Base-by-base conservation (phyloP, 53 echinoderm and acorn worm species). In the Antedon mediterranea region DNA sequence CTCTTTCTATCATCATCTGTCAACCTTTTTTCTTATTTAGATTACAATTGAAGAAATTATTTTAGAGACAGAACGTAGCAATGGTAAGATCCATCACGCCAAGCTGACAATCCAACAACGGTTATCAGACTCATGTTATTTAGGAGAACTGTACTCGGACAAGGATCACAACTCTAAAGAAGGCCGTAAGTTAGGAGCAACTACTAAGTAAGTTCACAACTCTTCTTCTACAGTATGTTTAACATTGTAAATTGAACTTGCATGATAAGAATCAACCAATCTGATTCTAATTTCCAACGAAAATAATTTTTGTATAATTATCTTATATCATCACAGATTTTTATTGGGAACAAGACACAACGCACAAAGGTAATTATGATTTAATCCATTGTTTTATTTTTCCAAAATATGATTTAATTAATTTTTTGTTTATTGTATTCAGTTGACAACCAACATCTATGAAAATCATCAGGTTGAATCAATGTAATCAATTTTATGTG, bases 121-220 rank as follows among this genome's bases (percentile, higher is more conserved):
- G 43, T 91, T 90, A 80, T 71, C 89, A 33, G 94, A 94, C 79
- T 87, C 89, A 79, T 91, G 86, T 74, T 94, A 94, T 79, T 86
- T 89, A 31, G 94, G 94, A 76, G 94, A 94, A 81, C 84, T 91
- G 26, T 94, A 94, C 78, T 86, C 87, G 44, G 94, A 94, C 43
- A 85, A 91, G 34, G 91, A 94, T 74, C 91, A 91, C 73, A 91
- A 91, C 71, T 81, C 89, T 29, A 80, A 87, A 41, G 89, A 89
- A 44, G 86, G 83, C 72, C 85, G 82, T 43, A 87, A 81, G 76
- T 81, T 83, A 26, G 83, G 86, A 32, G 87, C 82, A 71, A 85
- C 91, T n/a, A 84, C 81, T 72, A 87, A 84, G 90, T 90, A 82
- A 81, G 44, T 32, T 27, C 18, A 31, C n/a, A n/a, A n/a, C n/a